Percentiles rank a stretch among this genome's conserved stretches.
phyloP scores from a whole-genome alignment of 2,888 invertebrate species.

The Cabera pusaria region DNA sequence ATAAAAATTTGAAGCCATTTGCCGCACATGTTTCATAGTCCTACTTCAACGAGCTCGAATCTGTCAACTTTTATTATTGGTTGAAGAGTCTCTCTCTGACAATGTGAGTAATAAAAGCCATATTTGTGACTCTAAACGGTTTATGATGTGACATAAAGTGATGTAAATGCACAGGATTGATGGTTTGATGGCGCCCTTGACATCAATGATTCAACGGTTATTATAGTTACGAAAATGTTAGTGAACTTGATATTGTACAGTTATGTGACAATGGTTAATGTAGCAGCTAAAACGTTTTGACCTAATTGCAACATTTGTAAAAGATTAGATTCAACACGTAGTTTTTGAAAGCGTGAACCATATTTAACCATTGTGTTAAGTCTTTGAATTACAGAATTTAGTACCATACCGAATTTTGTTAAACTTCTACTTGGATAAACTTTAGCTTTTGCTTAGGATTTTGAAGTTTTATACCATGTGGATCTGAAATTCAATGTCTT shows the following conservation, averaged over 20 bases:
- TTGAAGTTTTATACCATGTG: too few relatives aligned
- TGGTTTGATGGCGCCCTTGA: conserved; percentile 17
- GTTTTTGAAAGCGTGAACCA: too few relatives aligned
- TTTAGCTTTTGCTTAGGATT: too few relatives aligned
- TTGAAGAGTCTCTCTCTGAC: conserved; percentile 36
- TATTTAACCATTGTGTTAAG: too few relatives aligned
- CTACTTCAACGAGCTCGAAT: conserved; percentile 31
- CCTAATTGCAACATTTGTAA: too few relatives aligned
- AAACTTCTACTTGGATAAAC: too few relatives aligned
- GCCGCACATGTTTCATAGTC: conserved; percentile 51
- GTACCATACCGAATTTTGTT: too few relatives aligned
- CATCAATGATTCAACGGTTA: conserved; percentile 13
- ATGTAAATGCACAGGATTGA: conserved; percentile 18
- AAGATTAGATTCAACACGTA: too few relatives aligned
- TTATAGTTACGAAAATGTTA: conserved; percentile 8
- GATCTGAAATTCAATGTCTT: too few relatives aligned
- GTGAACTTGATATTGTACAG: conserved; percentile 16
- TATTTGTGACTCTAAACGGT: conserved; percentile 19
- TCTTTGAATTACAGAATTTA: too few relatives aligned
- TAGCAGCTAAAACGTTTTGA: too few relatives aligned
- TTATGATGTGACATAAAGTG: conserved; percentile 21
- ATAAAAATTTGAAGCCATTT: conserved; percentile 63
- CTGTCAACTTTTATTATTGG: conserved; percentile 43
- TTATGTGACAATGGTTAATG: too few relatives aligned
- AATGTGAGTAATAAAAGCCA: conserved; percentile 23